Evolutionary conservation across 2,888 invertebrate species (phyloP).

Genomic region (Drosophila pseudotakahashii): DNA sequence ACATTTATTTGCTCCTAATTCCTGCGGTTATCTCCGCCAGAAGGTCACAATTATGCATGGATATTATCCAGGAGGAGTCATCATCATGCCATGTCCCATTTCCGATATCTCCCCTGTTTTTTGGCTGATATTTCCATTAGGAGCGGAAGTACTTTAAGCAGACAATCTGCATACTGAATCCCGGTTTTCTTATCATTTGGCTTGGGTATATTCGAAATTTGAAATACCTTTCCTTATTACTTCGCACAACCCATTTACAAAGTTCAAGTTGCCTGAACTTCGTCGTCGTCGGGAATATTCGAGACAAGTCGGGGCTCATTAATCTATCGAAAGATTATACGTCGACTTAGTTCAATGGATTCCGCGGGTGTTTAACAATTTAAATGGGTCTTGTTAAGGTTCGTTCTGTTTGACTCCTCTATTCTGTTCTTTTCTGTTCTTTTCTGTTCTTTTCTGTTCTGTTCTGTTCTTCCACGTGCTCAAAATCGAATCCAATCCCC

Average conservation of each 20-base stretch:
- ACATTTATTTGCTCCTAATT: constrained; percentile 55
- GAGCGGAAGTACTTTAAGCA: constrained; percentile 24
- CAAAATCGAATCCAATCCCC: constrained; percentile 16
- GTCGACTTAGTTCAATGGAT: constrained; percentile 32
- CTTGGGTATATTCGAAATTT: too few species aligned
- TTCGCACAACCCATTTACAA: background rate
- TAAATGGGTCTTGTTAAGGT: constrained; percentile 23
- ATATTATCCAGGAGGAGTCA: constrained; percentile 29
- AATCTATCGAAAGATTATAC: constrained; percentile 26
- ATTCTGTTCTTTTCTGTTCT: too few species aligned
- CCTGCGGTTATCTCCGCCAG: constrained; percentile 34
- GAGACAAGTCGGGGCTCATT: constrained; percentile 5
- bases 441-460: background rate
- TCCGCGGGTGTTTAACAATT: constrained; percentile 39
- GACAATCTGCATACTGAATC: constrained; percentile 4
- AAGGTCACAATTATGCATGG: constrained; percentile 63
- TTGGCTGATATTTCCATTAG: constrained; percentile 19
- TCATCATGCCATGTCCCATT: constrained; percentile 14
- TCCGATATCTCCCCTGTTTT: constrained; percentile 5
- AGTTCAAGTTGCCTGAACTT: background rate
- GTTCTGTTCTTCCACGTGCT: constrained; percentile 21
- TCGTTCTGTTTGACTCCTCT: background rate
- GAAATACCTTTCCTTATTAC: too few species aligned
- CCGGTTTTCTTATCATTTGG: background rate
- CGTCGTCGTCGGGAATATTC: background rate